Conservation (phyloP, 23 tunicate genomes). For the Diplosoma virens region DNA sequence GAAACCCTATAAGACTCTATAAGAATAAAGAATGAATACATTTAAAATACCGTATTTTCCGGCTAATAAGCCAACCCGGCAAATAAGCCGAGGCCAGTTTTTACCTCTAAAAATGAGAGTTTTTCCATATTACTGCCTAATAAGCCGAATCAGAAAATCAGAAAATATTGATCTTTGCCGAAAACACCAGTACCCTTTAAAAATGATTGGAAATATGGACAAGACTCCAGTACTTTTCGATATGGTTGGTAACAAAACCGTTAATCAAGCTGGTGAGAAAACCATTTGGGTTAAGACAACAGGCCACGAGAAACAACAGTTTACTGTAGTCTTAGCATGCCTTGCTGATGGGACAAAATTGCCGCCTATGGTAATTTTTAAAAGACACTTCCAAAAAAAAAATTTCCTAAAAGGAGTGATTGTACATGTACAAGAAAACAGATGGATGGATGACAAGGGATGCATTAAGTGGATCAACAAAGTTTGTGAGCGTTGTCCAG, state of each 20-base stretch:
- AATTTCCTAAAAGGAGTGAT: background rate
- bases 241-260: slow-evolving; percentile 6
- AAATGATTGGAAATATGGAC: slow-evolving; percentile 2
- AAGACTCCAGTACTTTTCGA: slow-evolving; percentile 10
- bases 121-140: too few relatives aligned
- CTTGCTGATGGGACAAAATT: slow-evolving; percentile 19
- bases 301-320: slow-evolving; percentile 9
- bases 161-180: background rate
- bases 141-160: too few relatives aligned
- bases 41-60: too few relatives aligned
- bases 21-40: too few relatives aligned
- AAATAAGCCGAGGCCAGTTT: too few relatives aligned
- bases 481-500: too few relatives aligned
- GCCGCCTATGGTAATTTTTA: slow-evolving; percentile 5
- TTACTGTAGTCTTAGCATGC: slow-evolving; percentile 16
- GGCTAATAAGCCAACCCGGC: too few relatives aligned
- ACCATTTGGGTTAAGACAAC: slow-evolving; percentile 11
- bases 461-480: too few relatives aligned
- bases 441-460: background rate
- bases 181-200: slow-evolving; percentile 9
- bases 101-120: too few relatives aligned
- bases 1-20: too few relatives aligned
- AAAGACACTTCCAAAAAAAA: background rate
- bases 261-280: slow-evolving; percentile 18
- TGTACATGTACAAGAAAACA: background rate